A percentile compares a stretch with the other conserved stretches of the same genome.
Conservation (phyloP, 2,888 invertebrate genomes). For the Sesia apiformis region DNA sequence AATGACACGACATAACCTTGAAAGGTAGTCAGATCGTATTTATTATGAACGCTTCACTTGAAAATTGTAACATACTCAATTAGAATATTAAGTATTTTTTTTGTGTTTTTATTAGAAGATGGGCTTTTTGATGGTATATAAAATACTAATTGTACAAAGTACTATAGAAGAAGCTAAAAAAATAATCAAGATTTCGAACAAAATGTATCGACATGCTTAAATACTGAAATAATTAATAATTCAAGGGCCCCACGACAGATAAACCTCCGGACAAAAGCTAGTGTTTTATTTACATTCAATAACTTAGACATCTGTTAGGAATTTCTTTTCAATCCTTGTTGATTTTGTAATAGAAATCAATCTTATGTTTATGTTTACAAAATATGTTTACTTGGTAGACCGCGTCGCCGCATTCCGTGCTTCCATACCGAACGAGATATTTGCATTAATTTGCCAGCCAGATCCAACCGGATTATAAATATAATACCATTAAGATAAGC, state of each 20-base stretch:
- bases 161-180: no score
- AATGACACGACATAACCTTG: constrained; percentile 34
- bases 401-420: constrained; percentile 35
- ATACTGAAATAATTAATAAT: no score
- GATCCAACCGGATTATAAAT: constrained; percentile 33
- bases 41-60: constrained; percentile 22
- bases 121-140: no score
- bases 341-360: neutral
- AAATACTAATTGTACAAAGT: no score
- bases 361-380: constrained; percentile 33
- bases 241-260: no score
- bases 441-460: constrained; percentile 54
- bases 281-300: neutral
- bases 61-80: neutral
- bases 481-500: constrained; percentile 22
- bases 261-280: no score
- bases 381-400: constrained; percentile 21
- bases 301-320: neutral
- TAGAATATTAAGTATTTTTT: no score
- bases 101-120: no score
- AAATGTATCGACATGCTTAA: no score
- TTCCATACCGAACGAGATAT: constrained; percentile 23
- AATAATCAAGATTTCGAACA: no score
- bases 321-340: neutral
- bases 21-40: constrained; percentile 39